Base-by-base conservation (phyloP, 2,113 vertebrate species). In the Opisthocomus hoazin region DNA sequence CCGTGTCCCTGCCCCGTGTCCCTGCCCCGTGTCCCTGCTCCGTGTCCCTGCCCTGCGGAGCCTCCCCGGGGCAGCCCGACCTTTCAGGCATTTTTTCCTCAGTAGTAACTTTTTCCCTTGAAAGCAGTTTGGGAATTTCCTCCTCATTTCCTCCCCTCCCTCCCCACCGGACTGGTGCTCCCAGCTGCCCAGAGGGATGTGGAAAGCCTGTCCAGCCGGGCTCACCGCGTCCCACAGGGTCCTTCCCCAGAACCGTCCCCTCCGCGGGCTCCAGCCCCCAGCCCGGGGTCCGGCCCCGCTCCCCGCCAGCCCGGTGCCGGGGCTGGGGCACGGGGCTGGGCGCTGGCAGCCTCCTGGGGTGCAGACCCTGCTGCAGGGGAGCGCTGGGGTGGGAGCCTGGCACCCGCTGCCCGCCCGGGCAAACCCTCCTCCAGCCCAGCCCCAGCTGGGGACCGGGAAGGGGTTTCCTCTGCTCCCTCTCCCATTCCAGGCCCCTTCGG, bases 61-160 rank as follows among this genome's bases (percentile, higher is more conserved):
- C 6, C 6, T 1, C 0, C 22, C 34, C 2, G 87, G 37, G 29
- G 39, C 85, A 79, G 56, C 29, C 64, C 4, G 6, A 82, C 82
- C 74, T 93, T 91, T 75, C 4, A 78, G 84, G 81, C 74, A 48
- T 65, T 84, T 79, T 69, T 89, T 69, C 78, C 82, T 70, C 78
- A 37, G 20, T 1, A 61, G 83, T 61, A 74, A 80, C 45, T 64
- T 93, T 95, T 96, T 93, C 97, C 97, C 91, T 97, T 93, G 96
- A 94, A 97, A 96, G 89, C 66, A 1, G 54, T 77, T 83, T 39
- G 93, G 93, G 91, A 92, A 96, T 96, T 97, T 96, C 88, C 96
- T 95, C 76, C 80, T 29, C 22, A 0, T 69, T 97, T 96, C 94
- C 94, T 90, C 76, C 89, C 93, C 45, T 71, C 48, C 69, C 90